Conservation (phyloP, 2,113 vertebrate species). For the Zapornia atra region DNA sequence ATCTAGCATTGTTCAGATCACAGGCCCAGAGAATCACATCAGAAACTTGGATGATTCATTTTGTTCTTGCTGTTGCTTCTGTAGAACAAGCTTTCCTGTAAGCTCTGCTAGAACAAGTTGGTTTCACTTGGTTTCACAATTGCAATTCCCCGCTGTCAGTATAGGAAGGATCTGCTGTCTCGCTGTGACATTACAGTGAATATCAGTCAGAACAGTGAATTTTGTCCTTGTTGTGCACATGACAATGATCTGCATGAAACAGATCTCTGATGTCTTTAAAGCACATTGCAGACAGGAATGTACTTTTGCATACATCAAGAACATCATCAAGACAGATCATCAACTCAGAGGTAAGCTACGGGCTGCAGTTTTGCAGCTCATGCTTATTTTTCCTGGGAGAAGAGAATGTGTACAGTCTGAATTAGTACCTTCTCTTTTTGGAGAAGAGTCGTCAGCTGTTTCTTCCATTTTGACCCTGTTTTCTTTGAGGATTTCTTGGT, state of each 20-base stretch:
- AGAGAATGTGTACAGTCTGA: not conserved
- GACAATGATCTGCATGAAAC: not conserved
- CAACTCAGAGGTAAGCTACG: not conserved
- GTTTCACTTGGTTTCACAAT: not conserved
- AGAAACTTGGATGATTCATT: not conserved
- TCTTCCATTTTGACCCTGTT: not conserved
- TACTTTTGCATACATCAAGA: not conserved
- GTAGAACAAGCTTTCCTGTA: not conserved
- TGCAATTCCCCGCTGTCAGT: not conserved
- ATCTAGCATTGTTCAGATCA: not conserved
- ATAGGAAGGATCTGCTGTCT: not conserved
- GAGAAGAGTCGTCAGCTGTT: not conserved
- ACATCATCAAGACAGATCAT: not conserved
- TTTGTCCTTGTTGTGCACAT: not conserved
- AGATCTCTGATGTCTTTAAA: not conserved
- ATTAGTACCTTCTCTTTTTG: not conserved
- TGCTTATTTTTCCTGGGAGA: not conserved
- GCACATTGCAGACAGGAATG: not conserved
- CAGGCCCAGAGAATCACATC: not conserved
- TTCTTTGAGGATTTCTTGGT: not conserved
- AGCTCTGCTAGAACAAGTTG: not conserved
- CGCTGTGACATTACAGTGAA: not conserved
- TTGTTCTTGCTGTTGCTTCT: not conserved
- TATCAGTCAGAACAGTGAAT: not conserved
- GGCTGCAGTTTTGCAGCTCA: not conserved